Percentiles rank a stretch among this genome's conserved stretches.
These are phyloP conservation scores for Stenotaenia linearis DNA, from an alignment of 2,888 invertebrate genomes.

Conservation along the genomic window DNA sequence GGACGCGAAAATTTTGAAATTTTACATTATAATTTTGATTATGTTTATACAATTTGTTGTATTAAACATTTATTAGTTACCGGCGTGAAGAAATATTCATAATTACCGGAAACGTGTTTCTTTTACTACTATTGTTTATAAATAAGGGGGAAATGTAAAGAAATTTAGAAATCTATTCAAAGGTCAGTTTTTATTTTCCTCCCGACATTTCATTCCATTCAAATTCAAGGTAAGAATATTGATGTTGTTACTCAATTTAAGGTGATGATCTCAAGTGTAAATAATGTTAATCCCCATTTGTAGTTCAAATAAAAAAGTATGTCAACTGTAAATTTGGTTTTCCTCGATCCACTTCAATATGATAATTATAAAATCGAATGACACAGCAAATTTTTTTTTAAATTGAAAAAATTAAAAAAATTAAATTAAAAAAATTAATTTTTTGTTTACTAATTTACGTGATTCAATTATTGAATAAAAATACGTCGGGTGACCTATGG, in stretches of 20 bases:
- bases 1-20: neutral
- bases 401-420: neutral
- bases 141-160: neutral
- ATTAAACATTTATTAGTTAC: neutral
- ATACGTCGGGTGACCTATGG: neutral
- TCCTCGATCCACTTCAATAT: neutral
- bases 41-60: neutral
- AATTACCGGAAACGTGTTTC: neutral
- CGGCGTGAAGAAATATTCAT: neutral
- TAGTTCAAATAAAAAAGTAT: neutral
- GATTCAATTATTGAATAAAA: neutral
- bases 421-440: neutral
- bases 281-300: neutral
- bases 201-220: neutral
- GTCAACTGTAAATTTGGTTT: neutral
- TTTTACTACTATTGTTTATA: neutral
- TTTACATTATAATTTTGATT: neutral
- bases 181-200: neutral
- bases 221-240: slow-evolving; percentile 1
- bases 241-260: neutral
- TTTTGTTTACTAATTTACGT: neutral
- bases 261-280: slow-evolving; percentile 1
- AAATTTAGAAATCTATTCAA: neutral
- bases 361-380: neutral
- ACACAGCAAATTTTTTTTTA: neutral